Percentiles rank a stretch among this genome's conserved stretches.
phyloP scores from a whole-genome alignment of 2,113 vertebrate species.

The Pipa parva region DNA sequence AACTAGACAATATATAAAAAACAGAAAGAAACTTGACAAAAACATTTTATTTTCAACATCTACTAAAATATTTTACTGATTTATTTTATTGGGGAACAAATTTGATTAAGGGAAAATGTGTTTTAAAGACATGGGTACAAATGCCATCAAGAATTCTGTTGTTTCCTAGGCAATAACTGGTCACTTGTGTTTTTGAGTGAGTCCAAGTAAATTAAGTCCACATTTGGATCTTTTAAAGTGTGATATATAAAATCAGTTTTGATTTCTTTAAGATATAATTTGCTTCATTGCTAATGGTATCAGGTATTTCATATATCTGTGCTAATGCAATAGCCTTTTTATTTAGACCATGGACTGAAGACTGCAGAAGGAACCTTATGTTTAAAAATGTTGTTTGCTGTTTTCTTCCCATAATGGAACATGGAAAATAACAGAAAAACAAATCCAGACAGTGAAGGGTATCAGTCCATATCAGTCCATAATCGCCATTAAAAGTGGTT shows the following conservation, averaged over 20 bases:
- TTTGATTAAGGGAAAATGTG: too few species aligned
- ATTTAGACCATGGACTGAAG: not conserved
- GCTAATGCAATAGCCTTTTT: not conserved
- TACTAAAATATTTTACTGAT: too few species aligned
- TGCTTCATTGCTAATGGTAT: constrained; percentile 31
- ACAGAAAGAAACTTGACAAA: too few species aligned
- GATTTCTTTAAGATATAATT: constrained; percentile 38
- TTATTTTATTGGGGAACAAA: too few species aligned
- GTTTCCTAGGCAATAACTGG: not conserved
- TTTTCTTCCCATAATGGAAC: not conserved
- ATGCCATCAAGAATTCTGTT: too few species aligned
- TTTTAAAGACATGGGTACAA: not conserved
- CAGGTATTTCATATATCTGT: constrained; percentile 14
- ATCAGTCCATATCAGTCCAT: too few species aligned
- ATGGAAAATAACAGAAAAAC: not conserved
- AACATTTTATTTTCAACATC: too few species aligned
- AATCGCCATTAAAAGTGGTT: too few species aligned
- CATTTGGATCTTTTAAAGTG: constrained; percentile 37
- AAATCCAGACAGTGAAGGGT: not conserved
- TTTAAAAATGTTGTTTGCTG: not conserved
- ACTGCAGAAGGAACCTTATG: not conserved
- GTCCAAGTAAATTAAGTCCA: constrained; percentile 22
- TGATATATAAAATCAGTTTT: constrained; percentile 37
- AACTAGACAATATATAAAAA: too few species aligned
- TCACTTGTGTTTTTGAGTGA: not conserved